Base-by-base conservation (phyloP, 2,797 vertebrate species). In the Sebastes diploproa region DNA sequence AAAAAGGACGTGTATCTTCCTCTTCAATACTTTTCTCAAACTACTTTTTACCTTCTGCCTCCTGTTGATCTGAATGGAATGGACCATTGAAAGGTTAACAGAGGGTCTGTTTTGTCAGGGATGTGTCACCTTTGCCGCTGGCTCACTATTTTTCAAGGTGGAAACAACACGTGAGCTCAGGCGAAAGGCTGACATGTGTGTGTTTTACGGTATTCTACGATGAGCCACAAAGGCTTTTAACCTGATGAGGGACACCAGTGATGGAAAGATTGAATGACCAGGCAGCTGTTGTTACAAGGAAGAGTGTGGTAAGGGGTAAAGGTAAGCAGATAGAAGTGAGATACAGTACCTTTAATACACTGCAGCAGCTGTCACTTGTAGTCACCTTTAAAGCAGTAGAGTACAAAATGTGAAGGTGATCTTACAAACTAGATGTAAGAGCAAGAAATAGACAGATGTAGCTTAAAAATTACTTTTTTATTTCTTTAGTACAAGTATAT, bases 201-300 rank as follows among this genome's bases (percentile, higher is more conserved):
- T 56, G 20, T 25, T 82, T 60, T 42, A 55, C 7, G 20, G 62
- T 32, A n/a, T 23, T 75, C 55, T 56, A 52, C 54, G 27, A 84
- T 78, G 72, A 74, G 56, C 71, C 42, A 30, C 78, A 70, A 34
- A 55, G 29, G 38, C 29, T 76, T 78, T 80, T 81, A 61, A 73
- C 5, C 56, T 52, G 16, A 25, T 72, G 71, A 36, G 20, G 23
- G 20, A 72, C 7, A 63, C 22, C 18, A 32, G 29, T 62, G 61
- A 95, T 94, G 92, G 91, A 92, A 71, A 78, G 36, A 77, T 38
- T 65, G 72, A 86, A 82, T 32, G 61, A 82, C 10, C 20, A 23
- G 46, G 14, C 34, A 52, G 55, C 81, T 42, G 67, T 68, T 70
- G 73, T 78, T 77, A 84, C 79, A 67, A 80, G n/a, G 72, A 90